Conservation (phyloP, 1,140 invertebrate genomes). For the Atta cephalotes region DNA sequence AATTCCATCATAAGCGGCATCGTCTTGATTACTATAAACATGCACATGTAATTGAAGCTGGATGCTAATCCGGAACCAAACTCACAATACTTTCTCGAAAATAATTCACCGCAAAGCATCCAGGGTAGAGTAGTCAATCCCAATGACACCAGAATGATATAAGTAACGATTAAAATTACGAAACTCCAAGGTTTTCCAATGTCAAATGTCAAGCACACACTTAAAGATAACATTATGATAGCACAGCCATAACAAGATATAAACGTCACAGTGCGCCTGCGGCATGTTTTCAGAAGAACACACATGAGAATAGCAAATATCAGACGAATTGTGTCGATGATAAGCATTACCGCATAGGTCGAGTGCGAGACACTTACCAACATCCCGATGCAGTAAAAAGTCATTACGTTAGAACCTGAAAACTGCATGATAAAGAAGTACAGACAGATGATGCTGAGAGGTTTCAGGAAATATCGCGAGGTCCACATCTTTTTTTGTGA, state of each 20-base stretch:
- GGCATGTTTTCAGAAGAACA: slow-evolving; percentile 87
- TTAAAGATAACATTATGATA: slow-evolving; percentile 86
- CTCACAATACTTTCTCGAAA: slow-evolving; percentile 87
- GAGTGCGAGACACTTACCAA: slow-evolving; percentile 86
- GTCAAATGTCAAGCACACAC: slow-evolving; percentile 80
- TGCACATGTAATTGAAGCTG: slow-evolving; percentile 87
- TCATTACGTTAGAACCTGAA: slow-evolving; percentile 90
- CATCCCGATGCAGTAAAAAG: slow-evolving; percentile 91
- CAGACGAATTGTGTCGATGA: slow-evolving; percentile 90
- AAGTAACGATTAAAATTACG: slow-evolving; percentile 86
- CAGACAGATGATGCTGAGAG: slow-evolving; percentile 87
- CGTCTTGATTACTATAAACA: slow-evolving; percentile 91
- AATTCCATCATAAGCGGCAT: slow-evolving; percentile 88
- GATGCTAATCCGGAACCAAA: slow-evolving; percentile 89
- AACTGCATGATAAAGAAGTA: slow-evolving; percentile 89
- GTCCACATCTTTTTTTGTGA: slow-evolving; percentile 1
- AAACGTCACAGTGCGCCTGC: slow-evolving; percentile 87
- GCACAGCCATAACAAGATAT: slow-evolving; percentile 87
- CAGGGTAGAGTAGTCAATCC: slow-evolving; percentile 90
- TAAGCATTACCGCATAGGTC: slow-evolving; percentile 88
- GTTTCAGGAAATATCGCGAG: slow-evolving; percentile 85
- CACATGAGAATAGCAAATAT: slow-evolving; percentile 88
- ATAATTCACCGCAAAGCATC: slow-evolving; percentile 90
- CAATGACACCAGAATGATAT: slow-evolving; percentile 87
- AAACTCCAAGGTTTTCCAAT: slow-evolving; percentile 85